Evolutionary conservation across 2,888 invertebrate genomes (phyloP).

Genomic region (Cosmorhoe ocellata): DNA sequence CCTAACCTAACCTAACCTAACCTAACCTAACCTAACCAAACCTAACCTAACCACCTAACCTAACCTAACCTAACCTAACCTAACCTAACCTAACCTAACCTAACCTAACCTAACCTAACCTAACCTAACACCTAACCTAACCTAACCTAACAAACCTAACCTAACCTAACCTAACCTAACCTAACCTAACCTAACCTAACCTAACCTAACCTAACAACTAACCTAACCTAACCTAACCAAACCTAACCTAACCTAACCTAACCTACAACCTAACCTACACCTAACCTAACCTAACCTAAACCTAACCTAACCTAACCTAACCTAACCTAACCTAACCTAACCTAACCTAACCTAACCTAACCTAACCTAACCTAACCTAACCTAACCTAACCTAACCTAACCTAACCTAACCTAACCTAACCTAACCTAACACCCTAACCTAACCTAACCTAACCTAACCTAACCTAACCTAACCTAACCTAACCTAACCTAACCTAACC

Average conservation of each 20-base stretch:
- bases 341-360: slow-evolving; percentile 31
- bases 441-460: slow-evolving; percentile 12
- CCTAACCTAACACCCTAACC: slow-evolving; percentile 21
- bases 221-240: slow-evolving; percentile 34
- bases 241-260: slow-evolving; percentile 24
- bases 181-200: slow-evolving; percentile 33
- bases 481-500: slow-evolving; percentile 21
- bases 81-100: slow-evolving; percentile 22
- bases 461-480: slow-evolving; percentile 21
- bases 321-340: slow-evolving; percentile 22
- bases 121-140: slow-evolving; percentile 24
- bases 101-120: slow-evolving; percentile 11
- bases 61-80: slow-evolving; percentile 25
- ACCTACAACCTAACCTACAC: slow-evolving; percentile 24
- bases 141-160: slow-evolving; percentile 28
- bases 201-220: slow-evolving; percentile 34
- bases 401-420: slow-evolving; percentile 27
- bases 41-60: slow-evolving; percentile 27
- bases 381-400: slow-evolving; percentile 33
- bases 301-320: slow-evolving; percentile 14
- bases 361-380: slow-evolving; percentile 33
- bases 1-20: slow-evolving; percentile 22
- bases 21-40: slow-evolving; percentile 26
- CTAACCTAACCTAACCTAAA: slow-evolving; percentile 28
- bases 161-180: slow-evolving; percentile 25